A percentile compares a stretch with the other conserved stretches of the same genome.
phyloP scores from a whole-genome alignment of 2,113 vertebrate genomes.

The Sinosuthora webbiana region DNA sequence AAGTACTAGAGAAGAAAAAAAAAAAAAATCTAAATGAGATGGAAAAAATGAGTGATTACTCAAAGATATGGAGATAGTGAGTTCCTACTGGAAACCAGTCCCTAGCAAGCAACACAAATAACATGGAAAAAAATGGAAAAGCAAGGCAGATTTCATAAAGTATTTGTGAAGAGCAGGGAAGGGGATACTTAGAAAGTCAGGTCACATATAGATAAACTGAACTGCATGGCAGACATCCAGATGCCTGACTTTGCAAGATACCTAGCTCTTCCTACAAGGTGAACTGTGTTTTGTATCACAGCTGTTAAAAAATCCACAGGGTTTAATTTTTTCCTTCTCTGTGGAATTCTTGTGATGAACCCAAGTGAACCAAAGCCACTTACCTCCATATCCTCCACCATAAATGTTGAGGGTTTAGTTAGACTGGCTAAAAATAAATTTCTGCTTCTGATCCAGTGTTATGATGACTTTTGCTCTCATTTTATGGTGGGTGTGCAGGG shows the following conservation, averaged over 20 bases:
- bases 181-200: background rate
- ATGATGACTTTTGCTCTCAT: fast-evolving
- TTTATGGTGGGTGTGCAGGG: fast-evolving
- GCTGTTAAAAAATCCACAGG: background rate
- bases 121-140: background rate
- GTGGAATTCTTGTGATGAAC: background rate
- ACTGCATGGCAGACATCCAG: background rate
- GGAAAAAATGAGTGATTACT: background rate
- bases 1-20: background rate
- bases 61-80: background rate
- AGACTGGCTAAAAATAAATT: background rate
- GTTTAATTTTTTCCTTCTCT: background rate
- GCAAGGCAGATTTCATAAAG: background rate
- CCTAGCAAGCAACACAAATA: background rate
- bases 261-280: background rate
- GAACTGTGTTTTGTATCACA: background rate
- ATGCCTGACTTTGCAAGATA: background rate
- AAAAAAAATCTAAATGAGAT: too few relatives aligned
- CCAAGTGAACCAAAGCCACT: background rate
- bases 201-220: background rate
- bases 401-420: background rate
- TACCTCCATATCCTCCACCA: background rate
- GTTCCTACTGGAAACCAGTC: background rate
- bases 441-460: background rate
- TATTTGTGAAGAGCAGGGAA: background rate